These are phyloP conservation scores for Rhabdomys dilectus DNA, from an alignment of 2,113 vertebrate species.

Conservation along the genomic window DNA sequence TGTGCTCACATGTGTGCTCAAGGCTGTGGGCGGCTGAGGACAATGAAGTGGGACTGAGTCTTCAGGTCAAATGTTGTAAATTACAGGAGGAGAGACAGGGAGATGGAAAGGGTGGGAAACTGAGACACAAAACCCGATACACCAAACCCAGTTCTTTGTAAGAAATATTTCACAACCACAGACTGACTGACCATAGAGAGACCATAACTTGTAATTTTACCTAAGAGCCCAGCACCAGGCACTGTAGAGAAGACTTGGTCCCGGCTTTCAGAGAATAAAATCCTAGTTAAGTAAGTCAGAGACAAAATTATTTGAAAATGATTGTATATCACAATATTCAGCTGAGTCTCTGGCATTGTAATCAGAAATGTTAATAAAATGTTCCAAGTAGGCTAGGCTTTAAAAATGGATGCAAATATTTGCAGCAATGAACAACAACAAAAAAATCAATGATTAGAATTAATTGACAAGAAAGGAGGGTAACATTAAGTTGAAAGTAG, in stretches of 20 bases:
- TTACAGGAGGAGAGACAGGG: neutral
- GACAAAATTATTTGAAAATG: constrained; percentile 20
- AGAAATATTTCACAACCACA: neutral
- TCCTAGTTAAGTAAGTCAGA: neutral
- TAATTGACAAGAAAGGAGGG: neutral
- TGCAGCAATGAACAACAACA: neutral
- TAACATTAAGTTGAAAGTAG: neutral
- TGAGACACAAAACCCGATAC: neutral
- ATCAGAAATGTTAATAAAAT: constrained; percentile 30
- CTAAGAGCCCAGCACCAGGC: neutral
- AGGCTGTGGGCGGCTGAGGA: neutral
- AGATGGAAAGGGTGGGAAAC: neutral
- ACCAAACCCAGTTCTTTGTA: neutral
- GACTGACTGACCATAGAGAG: neutral
- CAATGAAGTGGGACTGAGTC: neutral
- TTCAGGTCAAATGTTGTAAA: neutral
- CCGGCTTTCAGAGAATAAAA: neutral
- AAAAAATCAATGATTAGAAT: neutral
- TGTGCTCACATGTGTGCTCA: neutral
- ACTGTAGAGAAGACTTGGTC: neutral
- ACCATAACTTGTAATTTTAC: neutral
- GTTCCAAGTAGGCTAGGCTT: neutral
- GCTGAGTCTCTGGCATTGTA: neutral
- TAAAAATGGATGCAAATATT: neutral
- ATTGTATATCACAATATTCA: constrained; percentile 16